Conservation (phyloP, 1,140 invertebrate species). For the Formica exsecta region DNA sequence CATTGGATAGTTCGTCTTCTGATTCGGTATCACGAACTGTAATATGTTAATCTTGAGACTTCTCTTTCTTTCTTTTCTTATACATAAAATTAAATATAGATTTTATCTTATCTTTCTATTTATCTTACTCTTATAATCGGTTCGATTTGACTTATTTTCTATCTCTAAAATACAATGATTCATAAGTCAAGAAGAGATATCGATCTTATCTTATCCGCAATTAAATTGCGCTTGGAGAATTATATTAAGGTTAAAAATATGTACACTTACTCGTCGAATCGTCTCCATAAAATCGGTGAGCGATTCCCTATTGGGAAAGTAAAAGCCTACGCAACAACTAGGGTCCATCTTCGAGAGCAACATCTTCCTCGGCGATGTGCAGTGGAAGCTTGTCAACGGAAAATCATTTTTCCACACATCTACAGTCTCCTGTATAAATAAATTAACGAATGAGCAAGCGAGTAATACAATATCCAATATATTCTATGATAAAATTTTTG, state of each 20-base stretch:
- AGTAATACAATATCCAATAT: background rate
- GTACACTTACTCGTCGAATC: slow-evolving; percentile 88
- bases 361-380: slow-evolving; percentile 94
- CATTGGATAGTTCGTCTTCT: slow-evolving; percentile 91
- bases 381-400: slow-evolving; percentile 93
- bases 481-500: background rate
- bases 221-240: background rate
- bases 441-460: background rate
- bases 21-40: slow-evolving; percentile 88
- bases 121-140: background rate
- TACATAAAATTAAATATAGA: slow-evolving; percentile 2
- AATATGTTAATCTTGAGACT: slow-evolving; percentile 70
- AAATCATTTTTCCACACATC: slow-evolving; percentile 91
- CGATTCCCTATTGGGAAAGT: slow-evolving; percentile 91
- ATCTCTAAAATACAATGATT: background rate
- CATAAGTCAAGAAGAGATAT: background rate
- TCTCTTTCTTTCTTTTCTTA: background rate
- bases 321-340: slow-evolving; percentile 97
- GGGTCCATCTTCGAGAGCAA: slow-evolving; percentile 96
- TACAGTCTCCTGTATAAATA: slow-evolving; percentile 89
- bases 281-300: slow-evolving; percentile 92
- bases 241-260: background rate
- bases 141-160: background rate
- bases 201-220: background rate
- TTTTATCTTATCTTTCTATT: background rate